Base-by-base conservation (phyloP, 1,140 invertebrate genomes). In the Aphidius gifuensis region DNA sequence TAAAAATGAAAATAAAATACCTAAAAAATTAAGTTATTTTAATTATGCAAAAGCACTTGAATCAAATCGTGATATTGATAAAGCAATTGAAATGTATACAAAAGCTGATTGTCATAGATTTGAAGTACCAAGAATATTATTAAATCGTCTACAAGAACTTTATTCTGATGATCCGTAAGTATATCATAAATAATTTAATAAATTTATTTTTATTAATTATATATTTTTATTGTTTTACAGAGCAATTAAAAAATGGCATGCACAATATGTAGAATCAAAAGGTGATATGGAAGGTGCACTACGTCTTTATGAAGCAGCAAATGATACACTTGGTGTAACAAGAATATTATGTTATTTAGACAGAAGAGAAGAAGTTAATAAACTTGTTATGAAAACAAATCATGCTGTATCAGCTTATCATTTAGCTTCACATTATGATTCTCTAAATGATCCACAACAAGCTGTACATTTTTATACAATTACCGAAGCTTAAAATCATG, bases 191-290 rank as follows among this genome's bases (percentile, higher is more conserved):
- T 4, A 49, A 40, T 50, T 40, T 9, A 55, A 55, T 42, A 21
- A 16, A 16, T 16, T 16, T 16, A 16, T 16, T 16, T 16, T 16
- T 57, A 44, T 9, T n/a, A 50, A n/a, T 43, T 32, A 64, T 48
- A 21, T 55, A 49, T 60, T 48, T n/a, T 57, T 60, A 50, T 38
- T 56, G 44, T 60, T 53, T 57, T 66, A n/a, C 42, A 80, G 78
- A 8, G 76, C 77, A 60, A 74, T 80, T 42, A 80, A 73, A 57
- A 92, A 90, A 72, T 99, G 97, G 97, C 98, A 96, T 90, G 97
- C 94, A 0, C 96, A 98, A 73, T 98, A 97, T 73, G 85, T 96
- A 62, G 97, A 99, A 82, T 97, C 94, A 70, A 91, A 88, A 8
- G 93, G 94, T 0, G 94, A 99, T 68, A 89, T 97, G 82, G 91